phyloP scores from a whole-genome alignment of 2,797 vertebrate genomes.

The Momotus momota region DNA sequence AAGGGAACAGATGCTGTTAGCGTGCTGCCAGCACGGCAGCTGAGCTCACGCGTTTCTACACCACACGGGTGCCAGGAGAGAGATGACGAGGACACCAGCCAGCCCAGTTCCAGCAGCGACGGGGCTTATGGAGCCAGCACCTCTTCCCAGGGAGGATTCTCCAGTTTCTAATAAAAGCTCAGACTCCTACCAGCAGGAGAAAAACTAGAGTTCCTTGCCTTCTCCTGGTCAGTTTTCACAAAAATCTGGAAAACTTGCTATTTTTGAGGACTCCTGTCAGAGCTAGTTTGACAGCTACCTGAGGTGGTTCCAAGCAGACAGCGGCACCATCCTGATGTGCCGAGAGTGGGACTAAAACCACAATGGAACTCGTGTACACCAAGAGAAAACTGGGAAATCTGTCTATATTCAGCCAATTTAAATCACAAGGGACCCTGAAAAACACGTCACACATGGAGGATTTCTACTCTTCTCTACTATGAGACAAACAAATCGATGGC shows the following conservation, averaged over 20 bases:
- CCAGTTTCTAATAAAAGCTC: background rate
- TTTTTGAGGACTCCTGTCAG: fast-evolving
- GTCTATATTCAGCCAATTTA: background rate
- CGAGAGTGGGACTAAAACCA: fast-evolving
- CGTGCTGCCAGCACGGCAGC: background rate
- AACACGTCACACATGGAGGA: fast-evolving
- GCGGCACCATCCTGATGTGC: fast-evolving
- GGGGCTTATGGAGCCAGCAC: background rate
- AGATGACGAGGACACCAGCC: background rate
- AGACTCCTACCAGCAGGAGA: background rate
- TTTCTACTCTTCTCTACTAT: background rate
- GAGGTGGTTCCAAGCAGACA: background rate
- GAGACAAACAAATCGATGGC: background rate
- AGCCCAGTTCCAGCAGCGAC: background rate
- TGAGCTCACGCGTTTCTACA: background rate
- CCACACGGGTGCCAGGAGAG: background rate
- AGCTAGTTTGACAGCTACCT: background rate
- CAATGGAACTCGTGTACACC: fast-evolving
- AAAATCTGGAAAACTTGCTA: fast-evolving
- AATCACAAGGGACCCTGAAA: background rate
- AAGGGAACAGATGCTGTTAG: background rate
- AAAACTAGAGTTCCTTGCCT: background rate
- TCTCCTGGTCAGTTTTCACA: background rate
- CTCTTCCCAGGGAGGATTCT: background rate
- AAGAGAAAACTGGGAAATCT: fast-evolving